Evolutionary conservation across 2,797 vertebrate species (phyloP), one percentile per base, ranked within the genome.

Genomic region (Dallia pectoralis): DNA sequence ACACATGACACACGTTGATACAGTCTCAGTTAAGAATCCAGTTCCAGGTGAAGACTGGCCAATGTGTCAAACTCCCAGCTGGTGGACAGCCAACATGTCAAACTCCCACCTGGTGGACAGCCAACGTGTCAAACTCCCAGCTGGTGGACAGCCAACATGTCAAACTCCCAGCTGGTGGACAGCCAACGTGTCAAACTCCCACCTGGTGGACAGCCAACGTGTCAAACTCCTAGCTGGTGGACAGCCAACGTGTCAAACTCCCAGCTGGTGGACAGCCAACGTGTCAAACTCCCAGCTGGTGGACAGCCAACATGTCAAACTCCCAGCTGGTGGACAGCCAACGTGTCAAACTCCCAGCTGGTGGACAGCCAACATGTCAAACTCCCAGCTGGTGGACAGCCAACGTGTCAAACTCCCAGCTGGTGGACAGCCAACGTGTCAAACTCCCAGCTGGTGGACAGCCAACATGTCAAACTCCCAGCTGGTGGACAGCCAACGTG

Each of bases 21-120:
- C 49, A 59, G 49, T 67, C 64, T 56, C 25, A 8, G 16, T 56
- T 59, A 18, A 14, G 59, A 51, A 27, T 53, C 62, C 36, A 48
- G n/a, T 47, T 51, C 67, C 22, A 27, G 6, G 30, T 66, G 12
- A 51, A 53, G 40, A 16, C 47, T 18, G 53, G 48, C 27, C 11
- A 16, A 8, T 51, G 1, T 30, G 71, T 72, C 14, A 18, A 79
- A 75, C 77, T 73, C 74, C 78, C 80, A 30, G 19, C 68, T 72
- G 75, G 66, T 48, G 40, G 61, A 73, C 64, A 70, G 56, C 59
- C 59, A 73, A 68, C 72, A 73, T 30, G 71, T 72, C 14, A 18
- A 79, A 75, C 77, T 73, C 74, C 78, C 80, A 30, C 16, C 68
- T 72, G 75, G 66, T 48, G 40, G 61, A 73, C 64, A 70, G 56